Conservation (phyloP, 1,140 invertebrate species). For the Adoxophyes honmai region DNA sequence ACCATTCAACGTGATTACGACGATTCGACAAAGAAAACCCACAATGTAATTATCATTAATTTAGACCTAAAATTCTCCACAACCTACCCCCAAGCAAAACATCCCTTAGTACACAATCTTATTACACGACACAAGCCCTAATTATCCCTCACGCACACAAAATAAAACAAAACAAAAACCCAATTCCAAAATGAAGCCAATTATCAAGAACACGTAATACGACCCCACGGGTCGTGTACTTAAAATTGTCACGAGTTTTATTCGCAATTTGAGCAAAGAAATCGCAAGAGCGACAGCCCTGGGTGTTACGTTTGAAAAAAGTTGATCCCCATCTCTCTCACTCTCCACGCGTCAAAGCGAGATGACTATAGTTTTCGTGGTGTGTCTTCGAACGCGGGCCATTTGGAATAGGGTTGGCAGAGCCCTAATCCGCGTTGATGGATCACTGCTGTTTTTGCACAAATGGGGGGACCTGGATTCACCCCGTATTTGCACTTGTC, state of each 20-base stretch:
- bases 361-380: neutral
- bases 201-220: slow-evolving; percentile 11
- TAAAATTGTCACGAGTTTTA: neutral
- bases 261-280: neutral
- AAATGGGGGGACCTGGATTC: neutral
- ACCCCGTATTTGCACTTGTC: slow-evolving; percentile 1
- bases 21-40: too few species aligned
- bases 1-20: too few species aligned
- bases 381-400: neutral
- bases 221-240: slow-evolving; percentile 2
- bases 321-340: neutral
- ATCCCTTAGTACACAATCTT: too few species aligned
- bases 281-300: neutral
- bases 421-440: slow-evolving; percentile 4
- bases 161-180: slow-evolving; percentile 4
- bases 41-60: too few species aligned
- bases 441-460: slow-evolving; percentile 3
- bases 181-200: neutral
- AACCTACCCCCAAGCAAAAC: too few species aligned
- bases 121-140: neutral
- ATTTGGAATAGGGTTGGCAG: neutral
- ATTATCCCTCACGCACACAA: neutral
- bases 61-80: too few species aligned
- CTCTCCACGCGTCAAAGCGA: neutral
- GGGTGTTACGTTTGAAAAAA: neutral